Conservation (phyloP, 2,113 vertebrate species). For the Semnopithecus entellus region DNA sequence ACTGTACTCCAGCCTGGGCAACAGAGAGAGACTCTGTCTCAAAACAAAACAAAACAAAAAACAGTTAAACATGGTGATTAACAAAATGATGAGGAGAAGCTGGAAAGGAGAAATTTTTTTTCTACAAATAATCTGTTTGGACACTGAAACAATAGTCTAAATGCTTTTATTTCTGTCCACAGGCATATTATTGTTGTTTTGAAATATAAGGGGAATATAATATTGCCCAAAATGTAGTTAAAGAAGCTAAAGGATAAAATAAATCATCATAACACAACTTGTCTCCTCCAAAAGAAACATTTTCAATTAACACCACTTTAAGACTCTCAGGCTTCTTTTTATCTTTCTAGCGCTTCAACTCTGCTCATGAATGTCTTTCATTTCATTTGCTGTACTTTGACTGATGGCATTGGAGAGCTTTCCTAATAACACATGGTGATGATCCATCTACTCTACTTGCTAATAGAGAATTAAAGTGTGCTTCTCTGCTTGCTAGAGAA, state of each 20-base stretch:
- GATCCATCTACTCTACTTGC: not conserved
- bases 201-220: conserved; percentile 34
- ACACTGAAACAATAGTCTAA: not conserved
- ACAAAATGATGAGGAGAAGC: conserved; percentile 58
- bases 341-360: conserved; percentile 43
- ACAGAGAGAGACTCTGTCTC: no score
- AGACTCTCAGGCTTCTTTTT: conserved; percentile 58
- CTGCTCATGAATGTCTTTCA: conserved; percentile 50
- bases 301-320: conserved; percentile 64
- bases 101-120: not conserved
- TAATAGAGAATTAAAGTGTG: not conserved
- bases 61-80: conserved; percentile 67
- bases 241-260: conserved; percentile 63
- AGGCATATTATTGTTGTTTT: conserved; percentile 22
- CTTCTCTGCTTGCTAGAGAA: not conserved
- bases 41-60: no score
- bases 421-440: not conserved
- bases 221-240: not conserved
- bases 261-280: conserved; percentile 40
- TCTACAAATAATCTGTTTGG: conserved; percentile 62
- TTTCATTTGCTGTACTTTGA: conserved; percentile 54
- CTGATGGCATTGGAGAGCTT: not conserved
- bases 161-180: conserved; percentile 23
- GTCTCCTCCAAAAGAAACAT: conserved; percentile 45
- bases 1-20: no score